A percentile compares a stretch with the other conserved stretches of the same genome.
These are phyloP conservation scores for Plutomurus gul DNA, from an alignment of 1,140 invertebrate species.

Conservation along the genomic window DNA sequence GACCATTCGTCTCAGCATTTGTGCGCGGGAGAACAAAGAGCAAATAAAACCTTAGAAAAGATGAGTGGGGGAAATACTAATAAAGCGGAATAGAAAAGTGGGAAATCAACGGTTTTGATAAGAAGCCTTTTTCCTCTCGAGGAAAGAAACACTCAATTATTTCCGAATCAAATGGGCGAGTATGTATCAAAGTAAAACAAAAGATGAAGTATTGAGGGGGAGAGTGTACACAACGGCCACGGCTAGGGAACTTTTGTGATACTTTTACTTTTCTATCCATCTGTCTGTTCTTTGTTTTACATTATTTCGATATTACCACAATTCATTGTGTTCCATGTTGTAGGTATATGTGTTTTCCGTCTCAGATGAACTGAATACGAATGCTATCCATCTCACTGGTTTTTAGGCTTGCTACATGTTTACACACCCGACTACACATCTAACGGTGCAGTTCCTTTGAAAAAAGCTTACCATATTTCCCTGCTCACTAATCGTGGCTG, in stretches of 20 bases:
- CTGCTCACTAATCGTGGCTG: no score
- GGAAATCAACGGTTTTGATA: slow-evolving; percentile 30
- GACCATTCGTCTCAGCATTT: no score
- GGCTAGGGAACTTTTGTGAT: slow-evolving; percentile 5
- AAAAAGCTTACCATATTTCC: no score
- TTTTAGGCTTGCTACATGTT: no score
- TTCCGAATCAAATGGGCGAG: slow-evolving; percentile 47
- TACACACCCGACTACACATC: no score
- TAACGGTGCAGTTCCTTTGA: no score
- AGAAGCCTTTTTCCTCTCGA: slow-evolving; percentile 9
- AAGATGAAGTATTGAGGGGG: not conserved
- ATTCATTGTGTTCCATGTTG: not conserved
- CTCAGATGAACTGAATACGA: no score
- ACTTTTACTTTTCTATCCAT: not conserved
- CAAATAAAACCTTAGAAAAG: slow-evolving; percentile 18
- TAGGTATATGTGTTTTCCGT: no score
- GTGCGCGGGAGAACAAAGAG: not conserved
- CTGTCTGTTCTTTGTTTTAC: not conserved
- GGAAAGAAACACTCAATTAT: slow-evolving; percentile 49
- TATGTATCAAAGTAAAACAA: slow-evolving; percentile 46
- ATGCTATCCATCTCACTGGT: no score
- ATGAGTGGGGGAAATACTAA: slow-evolving; percentile 29
- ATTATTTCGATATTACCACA: not conserved
- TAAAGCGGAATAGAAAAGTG: slow-evolving; percentile 17
- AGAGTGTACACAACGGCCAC: no score